Base-by-base conservation (phyloP, 2,888 invertebrate genomes). In the Dioctria linearis region DNA sequence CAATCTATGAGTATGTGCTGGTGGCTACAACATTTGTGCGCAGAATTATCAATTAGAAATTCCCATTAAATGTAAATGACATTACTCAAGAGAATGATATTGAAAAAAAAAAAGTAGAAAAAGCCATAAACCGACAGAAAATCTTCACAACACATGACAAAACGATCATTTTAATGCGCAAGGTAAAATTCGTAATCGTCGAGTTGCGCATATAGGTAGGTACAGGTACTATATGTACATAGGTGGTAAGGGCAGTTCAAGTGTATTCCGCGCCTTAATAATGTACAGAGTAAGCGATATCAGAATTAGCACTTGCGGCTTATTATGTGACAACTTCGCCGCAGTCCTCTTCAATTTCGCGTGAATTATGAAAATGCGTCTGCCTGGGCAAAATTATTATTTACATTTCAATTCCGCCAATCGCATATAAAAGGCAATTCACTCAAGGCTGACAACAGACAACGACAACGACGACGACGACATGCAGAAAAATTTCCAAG, bases 1-100 rank as follows among this genome's bases (percentile, higher is more conserved):
- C 43, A 42, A 42, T 66, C 25, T 66, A n/a, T 49, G 9, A 25
- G 51, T 54, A 79, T 79, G 2, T 2, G 25, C 25, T 25, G 40
- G 51, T 54, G 39, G 66, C 43, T 79, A 54, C 63, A 51, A 54
- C 63, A 51, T 51, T 54, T 79, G 78, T 67, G 78, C 43, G 13
- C 66, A 25, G 78, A 79, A 79, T 79, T 66, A 66, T 79, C 57
- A 79, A 79, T 79, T 67, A 67, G 65, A 57, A 66, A 57, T 57
- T 59, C 40, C 25, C 42, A 75, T 9, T 37, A 39, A 63, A 39
- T 59, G 73, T 25, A 66, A 61, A 25, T 25, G 25, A 25, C 25
- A 25, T 25, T 25, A 25, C 25, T 25, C n/a, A 51, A 51, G 8
- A 8, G 51, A 51, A 4, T 51, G 4, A 51, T 51, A n/a, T 11